Base-by-base conservation (phyloP, 1,140 invertebrate genomes). In the Drosophila takahashii region DNA sequence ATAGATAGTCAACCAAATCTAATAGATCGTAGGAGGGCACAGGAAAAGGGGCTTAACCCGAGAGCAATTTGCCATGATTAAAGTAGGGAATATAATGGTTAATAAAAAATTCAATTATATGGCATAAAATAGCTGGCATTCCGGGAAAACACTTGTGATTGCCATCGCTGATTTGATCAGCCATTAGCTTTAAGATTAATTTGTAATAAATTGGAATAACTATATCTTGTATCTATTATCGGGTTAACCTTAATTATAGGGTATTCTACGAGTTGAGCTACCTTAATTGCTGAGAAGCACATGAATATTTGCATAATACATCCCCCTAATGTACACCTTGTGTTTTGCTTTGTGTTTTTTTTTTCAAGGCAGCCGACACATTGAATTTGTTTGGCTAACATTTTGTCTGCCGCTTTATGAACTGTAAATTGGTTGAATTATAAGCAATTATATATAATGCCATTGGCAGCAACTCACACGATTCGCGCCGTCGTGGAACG, bases 391-490 rank as follows among this genome's bases (percentile, higher is more conserved):
- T 51, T 45, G 61, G 26, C 58, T 32, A 59, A 54, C 45, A 53
- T 65, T 77, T 69, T 77, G 72, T 73, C 36, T 52, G 61, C 61
- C 39, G 74, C 77, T 66, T 78, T 79, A 76, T 80, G 66, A 76
- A 72, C 79, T 86, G 79, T 65, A 89, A 86, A 87, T 87, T 83
- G 65, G 45, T 77, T 70, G 77, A 89, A 83, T 83, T 79, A 89
- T 65, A 83, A 64, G 69, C 71, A 77, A 87, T 89, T 89, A 89
- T 69, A 42, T 67, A 54, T 83, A 79, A 89, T 86, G 78, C 81
- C 65, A 79, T 83, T 76, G 61, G 53, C 78, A 81, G 67, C 65
- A 51, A 22, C 70, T 54, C 71, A 76, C 52, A 73, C 71, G 59
- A 75, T 37, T 81, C 69, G 59, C 75, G 77, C 65, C 65, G 37